phyloP scores from a whole-genome alignment of 2,797 vertebrate species.

The Enteromius treurensis region DNA sequence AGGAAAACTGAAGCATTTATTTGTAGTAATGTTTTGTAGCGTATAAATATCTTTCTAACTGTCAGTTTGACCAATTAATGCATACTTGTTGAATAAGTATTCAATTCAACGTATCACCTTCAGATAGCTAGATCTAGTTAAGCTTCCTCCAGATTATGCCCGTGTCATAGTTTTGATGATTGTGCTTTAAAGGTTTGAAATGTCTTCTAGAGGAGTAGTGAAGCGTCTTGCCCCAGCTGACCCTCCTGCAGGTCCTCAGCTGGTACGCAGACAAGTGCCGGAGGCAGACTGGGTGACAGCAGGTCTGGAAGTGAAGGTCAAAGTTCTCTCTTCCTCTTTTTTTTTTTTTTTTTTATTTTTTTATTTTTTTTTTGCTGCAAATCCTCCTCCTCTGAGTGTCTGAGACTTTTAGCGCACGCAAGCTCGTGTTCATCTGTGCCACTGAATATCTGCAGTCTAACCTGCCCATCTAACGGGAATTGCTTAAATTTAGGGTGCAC shows the following conservation, averaged over 20 bases:
- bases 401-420: conserved; percentile 55
- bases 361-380: not conserved
- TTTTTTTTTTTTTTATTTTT: not conserved
- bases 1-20: not conserved
- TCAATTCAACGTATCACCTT: not conserved
- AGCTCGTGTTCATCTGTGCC: conserved; percentile 33
- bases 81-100: not conserved
- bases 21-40: not conserved
- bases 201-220: conserved; percentile 20
- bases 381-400: conserved; percentile 5
- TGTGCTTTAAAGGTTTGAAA: not conserved
- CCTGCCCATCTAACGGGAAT: not conserved
- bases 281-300: conserved; percentile 41
- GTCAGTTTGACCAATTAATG: not conserved
- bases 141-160: not conserved
- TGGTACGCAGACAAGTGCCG: conserved; percentile 41
- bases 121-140: conserved; percentile 7
- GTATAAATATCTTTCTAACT: not conserved
- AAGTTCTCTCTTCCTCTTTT: conserved; percentile 16
- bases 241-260: conserved; percentile 59
- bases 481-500: not conserved
- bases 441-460: not conserved
- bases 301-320: conserved; percentile 53
- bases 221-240: conserved; percentile 45
- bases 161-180: not conserved